Percentiles rank a stretch among this genome's conserved stretches.
Evolutionary conservation across 2,888 invertebrate species (phyloP).

Genomic region (Drosophila austrosaltans): DNA sequence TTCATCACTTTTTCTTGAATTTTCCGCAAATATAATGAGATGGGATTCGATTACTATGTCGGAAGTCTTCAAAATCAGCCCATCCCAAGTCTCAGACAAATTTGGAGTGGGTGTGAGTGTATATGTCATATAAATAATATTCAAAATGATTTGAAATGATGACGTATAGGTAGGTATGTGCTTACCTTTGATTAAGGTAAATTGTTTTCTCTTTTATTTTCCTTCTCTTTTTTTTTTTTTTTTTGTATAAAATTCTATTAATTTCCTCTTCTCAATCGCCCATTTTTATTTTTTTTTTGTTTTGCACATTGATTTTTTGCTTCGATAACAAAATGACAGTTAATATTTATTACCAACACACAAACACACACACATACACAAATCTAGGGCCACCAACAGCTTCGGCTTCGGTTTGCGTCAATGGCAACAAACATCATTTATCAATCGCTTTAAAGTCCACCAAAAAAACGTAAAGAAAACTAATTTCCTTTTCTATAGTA

Average conservation of each 20-base stretch:
- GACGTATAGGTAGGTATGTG: not conserved
- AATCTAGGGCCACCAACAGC: not conserved
- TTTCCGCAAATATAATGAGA: no score
- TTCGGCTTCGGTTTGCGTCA: not conserved
- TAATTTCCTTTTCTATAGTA: conserved; percentile 15
- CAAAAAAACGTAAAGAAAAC: conserved; percentile 15
- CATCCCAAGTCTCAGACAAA: no score
- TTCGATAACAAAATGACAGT: conserved; percentile 12
- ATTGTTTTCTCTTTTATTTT: not conserved
- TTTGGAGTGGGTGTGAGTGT: not conserved
- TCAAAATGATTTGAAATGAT: not conserved
- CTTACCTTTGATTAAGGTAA: conserved; percentile 9
- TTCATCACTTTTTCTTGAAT: no score
- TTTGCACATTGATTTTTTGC: conserved; percentile 7
- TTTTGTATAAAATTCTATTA: not conserved
- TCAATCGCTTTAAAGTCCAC: conserved; percentile 16
- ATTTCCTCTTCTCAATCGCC: not conserved
- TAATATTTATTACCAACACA: conserved; percentile 16
- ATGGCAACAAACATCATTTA: conserved; percentile 12
- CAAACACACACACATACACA: not conserved
- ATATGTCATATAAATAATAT: not conserved
- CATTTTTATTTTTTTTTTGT: not conserved
- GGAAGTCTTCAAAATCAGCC: no score
- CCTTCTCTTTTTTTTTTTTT: no score
- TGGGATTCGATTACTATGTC: no score